A percentile compares a stretch with the other conserved stretches of the same genome.
phyloP scores from a whole-genome alignment of 2,797 vertebrate species.

The Malurus leucopterus region DNA sequence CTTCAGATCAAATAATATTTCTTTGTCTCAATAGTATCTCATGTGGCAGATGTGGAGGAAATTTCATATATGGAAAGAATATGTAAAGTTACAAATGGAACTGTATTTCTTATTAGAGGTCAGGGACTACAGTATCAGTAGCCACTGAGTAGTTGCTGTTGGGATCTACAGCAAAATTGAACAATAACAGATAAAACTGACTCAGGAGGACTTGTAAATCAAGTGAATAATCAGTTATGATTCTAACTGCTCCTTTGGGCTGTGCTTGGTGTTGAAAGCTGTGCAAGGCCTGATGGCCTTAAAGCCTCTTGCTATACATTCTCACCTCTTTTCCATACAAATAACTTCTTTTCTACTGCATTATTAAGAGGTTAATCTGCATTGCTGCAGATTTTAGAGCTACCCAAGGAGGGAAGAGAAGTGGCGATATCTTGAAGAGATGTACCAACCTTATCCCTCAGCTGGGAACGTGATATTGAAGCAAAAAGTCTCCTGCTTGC shows the following conservation, averaged over 20 bases:
- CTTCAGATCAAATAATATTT: not conserved
- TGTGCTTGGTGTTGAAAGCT: not conserved
- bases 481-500: not conserved
- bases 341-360: not conserved
- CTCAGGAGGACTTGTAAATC: not conserved
- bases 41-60: not conserved
- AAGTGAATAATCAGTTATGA: not conserved
- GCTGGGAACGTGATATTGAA: not conserved
- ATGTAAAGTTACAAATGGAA: not conserved
- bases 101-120: not conserved
- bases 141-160: not conserved
- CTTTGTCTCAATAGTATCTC: not conserved
- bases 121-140: not conserved
- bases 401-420: not conserved
- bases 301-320: not conserved
- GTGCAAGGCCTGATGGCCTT: not conserved
- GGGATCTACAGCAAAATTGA: not conserved
- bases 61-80: not conserved
- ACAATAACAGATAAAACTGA: not conserved
- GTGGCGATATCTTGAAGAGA: fast-evolving
- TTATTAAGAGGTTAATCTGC: not conserved
- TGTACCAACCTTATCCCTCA: not conserved
- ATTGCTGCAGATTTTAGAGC: not conserved
- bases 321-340: not conserved
- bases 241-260: not conserved